Evolutionary conservation across 1,140 invertebrate species (phyloP).

Genomic region (Euwallacea fornicatus): DNA sequence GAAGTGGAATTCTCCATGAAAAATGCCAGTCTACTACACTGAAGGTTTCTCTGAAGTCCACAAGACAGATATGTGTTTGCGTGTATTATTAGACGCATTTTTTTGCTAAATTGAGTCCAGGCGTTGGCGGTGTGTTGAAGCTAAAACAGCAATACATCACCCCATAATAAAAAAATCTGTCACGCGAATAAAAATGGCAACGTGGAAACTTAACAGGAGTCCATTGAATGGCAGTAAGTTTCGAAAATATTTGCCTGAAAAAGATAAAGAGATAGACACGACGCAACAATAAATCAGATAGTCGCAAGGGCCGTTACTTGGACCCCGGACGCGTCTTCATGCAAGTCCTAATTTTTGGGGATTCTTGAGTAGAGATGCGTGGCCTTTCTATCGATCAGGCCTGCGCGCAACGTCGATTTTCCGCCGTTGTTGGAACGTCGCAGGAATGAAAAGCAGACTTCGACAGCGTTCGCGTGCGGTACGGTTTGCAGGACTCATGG

Average conservation of each 20-base stretch:
- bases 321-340: slow-evolving; percentile 28
- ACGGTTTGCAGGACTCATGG: slow-evolving; percentile 13
- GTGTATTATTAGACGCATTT: too few relatives aligned
- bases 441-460: slow-evolving; percentile 21
- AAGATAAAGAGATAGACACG: slow-evolving; percentile 19
- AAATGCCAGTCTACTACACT: too few relatives aligned
- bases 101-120: too few relatives aligned
- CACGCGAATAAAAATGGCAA: too few relatives aligned
- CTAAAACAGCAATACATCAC: too few relatives aligned
- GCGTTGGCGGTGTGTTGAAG: too few relatives aligned
- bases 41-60: too few relatives aligned
- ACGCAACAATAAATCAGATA: slow-evolving; percentile 25
- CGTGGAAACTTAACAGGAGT: background rate
- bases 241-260: slow-evolving; percentile 1
- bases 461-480: slow-evolving; percentile 27
- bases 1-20: too few relatives aligned
- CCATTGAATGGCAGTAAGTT: background rate
- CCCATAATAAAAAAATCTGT: too few relatives aligned
- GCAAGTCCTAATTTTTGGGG: slow-evolving; percentile 36
- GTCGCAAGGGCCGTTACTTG: slow-evolving; percentile 21
- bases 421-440: slow-evolving; percentile 13
- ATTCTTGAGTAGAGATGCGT: slow-evolving; percentile 41
- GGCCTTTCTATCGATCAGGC: slow-evolving; percentile 40
- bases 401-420: slow-evolving; percentile 32
- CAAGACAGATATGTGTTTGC: too few relatives aligned